These are phyloP conservation scores for Chrysogorgia sp. DNA, from an alignment of 92 coral and sea anemone species.

Conservation along the genomic window DNA sequence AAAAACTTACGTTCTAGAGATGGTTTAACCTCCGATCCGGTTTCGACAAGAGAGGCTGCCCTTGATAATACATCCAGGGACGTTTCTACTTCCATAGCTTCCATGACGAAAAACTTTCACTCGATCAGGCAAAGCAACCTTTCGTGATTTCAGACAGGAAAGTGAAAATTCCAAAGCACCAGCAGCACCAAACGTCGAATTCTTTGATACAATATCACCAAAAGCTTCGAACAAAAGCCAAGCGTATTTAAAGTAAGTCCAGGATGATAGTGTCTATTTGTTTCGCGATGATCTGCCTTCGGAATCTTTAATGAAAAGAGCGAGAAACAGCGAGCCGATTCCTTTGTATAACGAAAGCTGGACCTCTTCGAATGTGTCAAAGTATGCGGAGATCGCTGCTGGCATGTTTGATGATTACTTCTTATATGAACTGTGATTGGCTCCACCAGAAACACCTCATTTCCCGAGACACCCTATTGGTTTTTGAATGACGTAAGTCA, in stretches of 20 bases:
- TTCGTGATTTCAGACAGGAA: conserved; percentile 28
- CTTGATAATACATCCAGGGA: conserved; percentile 96
- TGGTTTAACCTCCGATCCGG: conserved; percentile 61
- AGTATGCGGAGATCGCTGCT: conserved; percentile 36
- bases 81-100: conserved; percentile 73
- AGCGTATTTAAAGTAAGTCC: background rate
- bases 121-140: conserved; percentile 11
- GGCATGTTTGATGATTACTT: conserved; percentile 39
- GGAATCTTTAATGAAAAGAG: conserved; percentile 15
- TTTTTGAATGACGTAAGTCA: conserved; percentile 35
- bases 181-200: conserved; percentile 14
- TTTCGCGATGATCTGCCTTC: background rate
- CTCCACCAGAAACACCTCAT: conserved; percentile 21
- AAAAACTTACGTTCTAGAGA: conserved; percentile 38
- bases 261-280: background rate
- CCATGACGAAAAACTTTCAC: conserved; percentile 23
- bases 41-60: conserved; percentile 93
- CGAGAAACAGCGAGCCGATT: conserved; percentile 6
- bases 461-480: conserved; percentile 48
- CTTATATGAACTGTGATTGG: conserved; percentile 22
- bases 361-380: conserved; percentile 15
- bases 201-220: conserved; percentile 20
- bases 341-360: background rate
- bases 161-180: conserved; percentile 43
- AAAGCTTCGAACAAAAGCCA: conserved; percentile 20